A percentile compares a stretch with the other conserved stretches of the same genome.
Evolutionary conservation across 2,113 vertebrate species (phyloP).

Genomic region (Muntiacus reevesi): DNA sequence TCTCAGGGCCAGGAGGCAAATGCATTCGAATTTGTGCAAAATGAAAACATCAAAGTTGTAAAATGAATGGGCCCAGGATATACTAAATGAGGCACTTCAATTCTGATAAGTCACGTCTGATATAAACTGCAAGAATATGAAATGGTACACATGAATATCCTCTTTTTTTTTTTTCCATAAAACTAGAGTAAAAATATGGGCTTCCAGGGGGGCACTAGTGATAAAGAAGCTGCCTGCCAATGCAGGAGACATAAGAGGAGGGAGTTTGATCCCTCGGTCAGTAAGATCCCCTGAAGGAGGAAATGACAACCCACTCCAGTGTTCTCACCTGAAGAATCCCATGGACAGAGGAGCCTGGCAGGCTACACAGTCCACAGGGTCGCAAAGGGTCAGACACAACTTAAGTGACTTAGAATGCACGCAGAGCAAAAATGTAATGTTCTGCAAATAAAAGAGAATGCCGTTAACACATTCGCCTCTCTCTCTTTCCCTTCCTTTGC

Average conservation of each 20-base stretch:
- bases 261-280: background rate
- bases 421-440: background rate
- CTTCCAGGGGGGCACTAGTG: background rate
- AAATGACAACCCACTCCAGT: background rate
- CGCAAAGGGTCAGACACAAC: background rate
- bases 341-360: background rate
- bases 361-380: background rate
- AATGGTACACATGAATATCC: background rate
- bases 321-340: background rate
- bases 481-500: background rate
- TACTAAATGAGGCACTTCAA: background rate
- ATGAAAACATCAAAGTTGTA: background rate
- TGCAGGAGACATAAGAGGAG: background rate
- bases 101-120: background rate
- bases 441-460: background rate
- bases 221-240: background rate
- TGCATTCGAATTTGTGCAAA: background rate
- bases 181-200: background rate
- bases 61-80: background rate
- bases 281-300: background rate
- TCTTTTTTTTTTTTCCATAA: background rate
- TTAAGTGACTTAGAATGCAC: background rate
- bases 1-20: background rate
- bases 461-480: background rate
- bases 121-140: background rate